A percentile compares a stretch with the other conserved stretches of the same genome.
Evolutionary conservation across 35 echinoderm and acorn worm species (phyloP).

Genomic region (Diadema setosum): DNA sequence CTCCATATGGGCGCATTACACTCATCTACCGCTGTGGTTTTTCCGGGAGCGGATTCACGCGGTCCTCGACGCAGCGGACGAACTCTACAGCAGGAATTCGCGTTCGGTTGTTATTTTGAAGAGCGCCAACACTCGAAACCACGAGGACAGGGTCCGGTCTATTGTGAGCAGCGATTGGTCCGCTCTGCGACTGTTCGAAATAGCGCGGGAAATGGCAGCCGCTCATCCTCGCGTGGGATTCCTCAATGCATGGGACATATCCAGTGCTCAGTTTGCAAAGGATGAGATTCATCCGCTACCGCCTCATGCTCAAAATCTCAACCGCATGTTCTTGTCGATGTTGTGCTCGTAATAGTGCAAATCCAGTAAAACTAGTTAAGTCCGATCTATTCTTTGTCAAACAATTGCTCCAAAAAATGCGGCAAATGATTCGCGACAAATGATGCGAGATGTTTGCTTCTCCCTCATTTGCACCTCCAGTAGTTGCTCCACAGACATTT

Average conservation of each 20-base stretch:
- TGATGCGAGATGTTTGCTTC: too few relatives aligned
- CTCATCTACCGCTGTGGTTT: neutral
- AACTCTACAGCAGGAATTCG: neutral
- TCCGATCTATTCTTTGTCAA: too few relatives aligned
- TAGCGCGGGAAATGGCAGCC: neutral
- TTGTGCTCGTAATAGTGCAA: too few relatives aligned
- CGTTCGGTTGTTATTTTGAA: neutral
- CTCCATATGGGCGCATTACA: neutral
- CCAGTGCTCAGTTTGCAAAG: neutral
- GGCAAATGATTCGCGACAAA: too few relatives aligned
- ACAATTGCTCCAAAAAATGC: too few relatives aligned
- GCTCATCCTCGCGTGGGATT: neutral
- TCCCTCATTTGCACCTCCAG: too few relatives aligned
- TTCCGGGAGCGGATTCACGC: neutral
- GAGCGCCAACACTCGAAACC: neutral
- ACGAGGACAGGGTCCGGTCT: neutral
- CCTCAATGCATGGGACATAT: neutral
- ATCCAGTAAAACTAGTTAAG: too few relatives aligned
- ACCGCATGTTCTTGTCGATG: neutral
- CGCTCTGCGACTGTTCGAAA: neutral
- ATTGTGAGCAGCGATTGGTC: neutral
- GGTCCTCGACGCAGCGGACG: neutral
- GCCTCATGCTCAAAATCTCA: neutral
- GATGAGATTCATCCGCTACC: neutral
- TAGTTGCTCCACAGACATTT: too few relatives aligned